Base-by-base conservation (phyloP, 2,113 vertebrate genomes). In the Epinephelus moara region DNA sequence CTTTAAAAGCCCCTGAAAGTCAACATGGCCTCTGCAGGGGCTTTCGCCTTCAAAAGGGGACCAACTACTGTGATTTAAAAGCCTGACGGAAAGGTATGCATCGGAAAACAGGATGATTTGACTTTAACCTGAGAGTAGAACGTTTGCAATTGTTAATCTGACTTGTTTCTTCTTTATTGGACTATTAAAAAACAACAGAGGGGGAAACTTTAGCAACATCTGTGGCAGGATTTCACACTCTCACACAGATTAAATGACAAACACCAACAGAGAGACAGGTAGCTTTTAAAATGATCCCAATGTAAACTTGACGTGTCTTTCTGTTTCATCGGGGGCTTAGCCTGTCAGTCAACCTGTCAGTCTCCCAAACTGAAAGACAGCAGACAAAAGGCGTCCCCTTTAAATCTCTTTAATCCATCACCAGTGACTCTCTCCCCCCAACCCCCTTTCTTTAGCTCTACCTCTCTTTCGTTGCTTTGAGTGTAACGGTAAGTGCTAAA, bases 1-100 rank as follows among this genome's bases (percentile, higher is more conserved):
- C 85, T 90, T 84, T 90, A 75, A 92, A 92, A 89, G 80, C 62
- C 86, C 77, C 63, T 86, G 70, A 88, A 91, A 87, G 85, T 90
- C 88, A 89, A 89, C 85, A 90, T 15, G 62, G 74, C 57, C 86
- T 78, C 87, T 56, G 49, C 78, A 25, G 78, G 88, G 85, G 70
- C 52, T 83, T 63, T 57, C 37, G 3, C 57, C 73, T 89, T 87
- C 79, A 87, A 87, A 89, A 57, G 27, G 27, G 4, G 71, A 75
- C 68, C 47, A 53, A 68, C 81, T 56, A 19, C n/a, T 8, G 61
- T 69, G 78, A 85, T 89, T 81, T 86, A 85, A 91, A 85, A 63
- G 67, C 50, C 81, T 75, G 76, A 84, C 79, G 80, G 66, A 23
- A 1, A 84, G 53, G 76, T 50, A 89, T 74, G 75, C 80, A 17